A percentile compares a stretch with the other conserved stretches of the same genome.
Evolutionary conservation across 2,797 vertebrate species (phyloP).

Genomic region (Anas bernieri): DNA sequence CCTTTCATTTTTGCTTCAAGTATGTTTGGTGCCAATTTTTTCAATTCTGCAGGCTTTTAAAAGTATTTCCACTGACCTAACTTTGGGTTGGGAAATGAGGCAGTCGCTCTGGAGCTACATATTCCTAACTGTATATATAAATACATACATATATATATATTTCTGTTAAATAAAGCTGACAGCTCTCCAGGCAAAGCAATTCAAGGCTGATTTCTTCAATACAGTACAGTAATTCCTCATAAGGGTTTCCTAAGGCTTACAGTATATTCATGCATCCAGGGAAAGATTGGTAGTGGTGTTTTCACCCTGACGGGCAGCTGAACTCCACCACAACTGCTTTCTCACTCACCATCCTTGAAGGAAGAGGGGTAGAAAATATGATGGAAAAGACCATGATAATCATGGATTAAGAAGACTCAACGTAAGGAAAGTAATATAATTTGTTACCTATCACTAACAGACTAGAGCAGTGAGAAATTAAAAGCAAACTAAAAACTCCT

Average conservation of each 20-base stretch:
- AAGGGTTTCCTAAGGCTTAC: not conserved
- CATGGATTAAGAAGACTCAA: no score
- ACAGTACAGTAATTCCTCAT: not conserved
- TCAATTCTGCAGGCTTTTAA: not conserved
- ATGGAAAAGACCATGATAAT: no score
- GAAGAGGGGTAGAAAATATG: no score
- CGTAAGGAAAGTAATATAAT: no score
- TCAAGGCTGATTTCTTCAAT: constrained; percentile 28
- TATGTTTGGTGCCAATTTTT: not conserved
- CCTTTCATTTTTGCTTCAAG: not conserved
- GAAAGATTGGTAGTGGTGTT: not conserved
- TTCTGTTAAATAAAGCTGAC: constrained; percentile 30
- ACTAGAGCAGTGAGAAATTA: no score
- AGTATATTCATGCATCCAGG: not conserved
- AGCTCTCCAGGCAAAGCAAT: constrained; percentile 38
- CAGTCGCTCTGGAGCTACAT: not conserved
- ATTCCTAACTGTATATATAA: not conserved
- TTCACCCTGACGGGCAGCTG: no score
- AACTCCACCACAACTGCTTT: no score
- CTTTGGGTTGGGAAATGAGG: not conserved
- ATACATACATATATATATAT: not conserved
- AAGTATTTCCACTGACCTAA: not conserved
- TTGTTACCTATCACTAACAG: no score
- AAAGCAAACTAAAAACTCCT: no score
- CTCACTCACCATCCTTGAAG: no score